phyloP scores from a whole-genome alignment of 2,888 invertebrate genomes.

The Dusona sp. region DNA sequence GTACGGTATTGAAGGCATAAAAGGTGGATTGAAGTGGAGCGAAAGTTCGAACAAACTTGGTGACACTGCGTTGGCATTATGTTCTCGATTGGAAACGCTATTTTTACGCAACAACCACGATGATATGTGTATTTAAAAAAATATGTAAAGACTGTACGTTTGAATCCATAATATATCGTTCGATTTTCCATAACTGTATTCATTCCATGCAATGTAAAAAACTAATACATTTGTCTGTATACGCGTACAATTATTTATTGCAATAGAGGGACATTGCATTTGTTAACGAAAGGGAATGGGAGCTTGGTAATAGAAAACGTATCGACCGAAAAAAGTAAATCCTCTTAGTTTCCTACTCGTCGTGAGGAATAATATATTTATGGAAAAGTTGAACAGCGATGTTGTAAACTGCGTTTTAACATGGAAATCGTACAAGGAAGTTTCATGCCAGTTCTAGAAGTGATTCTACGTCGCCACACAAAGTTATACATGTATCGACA shows the following conservation, averaged over 20 bases:
- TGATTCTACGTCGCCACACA: constrained; percentile 17
- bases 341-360: constrained; percentile 34
- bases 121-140: background rate
- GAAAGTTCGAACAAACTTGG: constrained; percentile 63
- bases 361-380: constrained; percentile 53
- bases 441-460: constrained; percentile 15
- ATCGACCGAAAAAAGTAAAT: constrained; percentile 16
- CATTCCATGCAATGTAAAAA: background rate
- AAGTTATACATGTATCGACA: constrained; percentile 20
- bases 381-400: constrained; percentile 50
- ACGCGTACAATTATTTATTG: background rate
- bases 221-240: background rate
- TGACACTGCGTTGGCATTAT: constrained; percentile 40
- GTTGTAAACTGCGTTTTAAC: constrained; percentile 51
- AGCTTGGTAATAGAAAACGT: background rate
- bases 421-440: background rate
- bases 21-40: constrained; percentile 77
- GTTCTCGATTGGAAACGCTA: constrained; percentile 3
- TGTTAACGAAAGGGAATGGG: background rate
- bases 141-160: constrained; percentile 18
- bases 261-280: background rate
- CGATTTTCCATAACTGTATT: constrained; percentile 21
- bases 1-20: constrained; percentile 59
- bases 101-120: constrained; percentile 53
- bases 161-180: background rate